Percentiles rank a stretch among this genome's conserved stretches.
phyloP scores from a whole-genome alignment of 2,888 invertebrate genomes.

The Sericinus montela region DNA sequence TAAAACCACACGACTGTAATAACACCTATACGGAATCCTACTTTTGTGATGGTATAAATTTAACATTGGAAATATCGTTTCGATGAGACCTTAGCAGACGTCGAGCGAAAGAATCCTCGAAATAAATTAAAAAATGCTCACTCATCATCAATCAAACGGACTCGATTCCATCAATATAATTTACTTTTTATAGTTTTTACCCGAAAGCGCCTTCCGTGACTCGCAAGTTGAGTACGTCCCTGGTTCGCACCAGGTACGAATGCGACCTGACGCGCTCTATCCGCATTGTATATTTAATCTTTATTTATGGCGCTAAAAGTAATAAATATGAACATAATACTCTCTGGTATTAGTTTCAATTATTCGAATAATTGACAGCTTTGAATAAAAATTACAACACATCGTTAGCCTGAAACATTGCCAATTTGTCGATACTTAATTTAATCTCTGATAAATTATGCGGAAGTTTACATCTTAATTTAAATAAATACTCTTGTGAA shows the following conservation, averaged over 20 bases:
- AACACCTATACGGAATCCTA: conserved; percentile 8
- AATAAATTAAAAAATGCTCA: conserved; percentile 77
- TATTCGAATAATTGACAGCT: background rate
- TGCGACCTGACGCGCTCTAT: conserved; percentile 19
- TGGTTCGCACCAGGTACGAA: conserved; percentile 56
- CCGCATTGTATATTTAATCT: conserved; percentile 7
- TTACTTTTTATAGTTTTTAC: conserved; percentile 78
- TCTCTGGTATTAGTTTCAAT: no score
- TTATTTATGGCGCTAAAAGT: conserved; percentile 7
- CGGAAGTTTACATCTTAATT: no score
- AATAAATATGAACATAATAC: background rate
- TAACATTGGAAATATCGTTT: conserved; percentile 27
- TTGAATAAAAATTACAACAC: background rate
- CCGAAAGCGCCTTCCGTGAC: conserved; percentile 72
- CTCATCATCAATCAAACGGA: conserved; percentile 77
- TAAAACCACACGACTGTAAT: background rate
- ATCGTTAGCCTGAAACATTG: background rate
- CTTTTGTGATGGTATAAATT: conserved; percentile 19
- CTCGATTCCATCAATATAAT: conserved; percentile 79
- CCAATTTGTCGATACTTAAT: background rate
- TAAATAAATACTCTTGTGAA: no score
- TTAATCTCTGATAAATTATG: no score
- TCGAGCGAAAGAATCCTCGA: conserved; percentile 62
- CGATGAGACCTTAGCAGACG: conserved; percentile 50
- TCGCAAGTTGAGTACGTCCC: conserved; percentile 49